phyloP scores from a whole-genome alignment of 2,888 invertebrate genomes.

The Leucophenga montana region DNA sequence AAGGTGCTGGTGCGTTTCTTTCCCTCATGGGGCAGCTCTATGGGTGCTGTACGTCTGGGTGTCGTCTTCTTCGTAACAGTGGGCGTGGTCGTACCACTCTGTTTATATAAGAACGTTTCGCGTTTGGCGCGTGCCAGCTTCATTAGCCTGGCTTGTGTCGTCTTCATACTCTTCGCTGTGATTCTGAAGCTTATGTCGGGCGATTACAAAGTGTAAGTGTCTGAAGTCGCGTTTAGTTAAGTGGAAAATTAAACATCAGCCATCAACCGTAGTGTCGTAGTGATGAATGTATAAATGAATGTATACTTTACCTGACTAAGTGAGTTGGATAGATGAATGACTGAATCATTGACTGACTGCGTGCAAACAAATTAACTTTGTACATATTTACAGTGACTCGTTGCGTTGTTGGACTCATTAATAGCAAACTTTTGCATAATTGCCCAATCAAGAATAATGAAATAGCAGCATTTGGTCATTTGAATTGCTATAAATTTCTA shows the following conservation, averaged over 20 bases:
- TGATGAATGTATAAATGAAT: too few species aligned
- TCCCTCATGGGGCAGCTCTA: conserved; percentile 72
- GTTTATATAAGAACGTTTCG: conserved; percentile 83
- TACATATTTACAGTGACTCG: background rate
- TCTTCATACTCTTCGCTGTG: conserved; percentile 81
- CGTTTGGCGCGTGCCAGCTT: conserved; percentile 72
- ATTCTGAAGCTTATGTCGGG: conserved; percentile 74
- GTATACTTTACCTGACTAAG: too few species aligned
- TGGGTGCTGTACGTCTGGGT: conserved; percentile 73
- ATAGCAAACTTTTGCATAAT: background rate
- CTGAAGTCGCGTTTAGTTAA: background rate
- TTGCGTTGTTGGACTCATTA: background rate
- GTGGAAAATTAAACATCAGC: conserved; percentile 11
- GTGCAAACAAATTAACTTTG: conserved; percentile 21
- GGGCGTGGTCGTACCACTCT: conserved; percentile 84
- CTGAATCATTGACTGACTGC: background rate
- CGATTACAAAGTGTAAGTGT: conserved; percentile 79
- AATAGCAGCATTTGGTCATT: too few species aligned
- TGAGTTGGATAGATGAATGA: too few species aligned
- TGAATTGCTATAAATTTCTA: too few species aligned
- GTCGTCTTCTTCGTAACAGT: conserved; percentile 83
- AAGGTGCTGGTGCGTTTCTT: conserved; percentile 85
- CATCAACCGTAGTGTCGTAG: background rate
- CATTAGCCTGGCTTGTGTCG: conserved; percentile 79
- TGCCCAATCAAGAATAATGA: too few species aligned